Percentiles rank a stretch among this genome's conserved stretches.
Conservation (phyloP, 2,113 vertebrate species). For the Perca schrenkii region DNA sequence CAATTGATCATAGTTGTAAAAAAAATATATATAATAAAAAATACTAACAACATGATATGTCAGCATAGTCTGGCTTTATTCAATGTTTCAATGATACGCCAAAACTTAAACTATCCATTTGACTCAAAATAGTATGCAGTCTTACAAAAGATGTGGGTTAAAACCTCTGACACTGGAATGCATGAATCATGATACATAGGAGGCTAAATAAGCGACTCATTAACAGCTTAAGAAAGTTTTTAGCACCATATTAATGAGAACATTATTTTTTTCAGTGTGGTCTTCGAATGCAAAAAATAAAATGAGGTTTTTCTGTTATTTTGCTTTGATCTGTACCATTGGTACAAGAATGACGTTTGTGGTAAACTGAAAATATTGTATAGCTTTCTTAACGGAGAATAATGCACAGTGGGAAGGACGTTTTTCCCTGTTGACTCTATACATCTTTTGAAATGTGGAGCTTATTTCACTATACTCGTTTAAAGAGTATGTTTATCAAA, state of each 20-base stretch:
- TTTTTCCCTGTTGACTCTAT: not conserved
- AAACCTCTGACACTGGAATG: constrained; percentile 42
- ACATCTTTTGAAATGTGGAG: constrained; percentile 5
- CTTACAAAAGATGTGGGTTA: not conserved
- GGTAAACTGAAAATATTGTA: constrained; percentile 1
- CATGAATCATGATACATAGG: not conserved
- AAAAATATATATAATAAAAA: not conserved
- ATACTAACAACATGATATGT: not conserved
- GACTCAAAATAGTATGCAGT: not conserved
- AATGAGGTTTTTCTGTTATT: constrained; percentile 52
- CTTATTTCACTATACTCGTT: constrained; percentile 17
- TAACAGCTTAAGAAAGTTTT: constrained; percentile 37
- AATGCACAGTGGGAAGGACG: not conserved
- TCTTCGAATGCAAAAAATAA: not conserved
- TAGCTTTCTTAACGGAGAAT: constrained; percentile 23
- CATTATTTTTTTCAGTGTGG: constrained; percentile 4
- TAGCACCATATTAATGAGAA: constrained; percentile 44
- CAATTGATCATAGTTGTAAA: not conserved
- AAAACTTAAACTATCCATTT: not conserved
- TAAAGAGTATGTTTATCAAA: constrained; percentile 85
- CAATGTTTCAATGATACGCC: constrained; percentile 1
- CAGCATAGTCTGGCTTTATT: constrained; percentile 54
- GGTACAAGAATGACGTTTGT: constrained; percentile 12
- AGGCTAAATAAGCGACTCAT: not conserved
- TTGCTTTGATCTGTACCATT: not conserved